Evolutionary conservation across 2,888 invertebrate genomes (phyloP).

Genomic region (Tineola bisselliella): DNA sequence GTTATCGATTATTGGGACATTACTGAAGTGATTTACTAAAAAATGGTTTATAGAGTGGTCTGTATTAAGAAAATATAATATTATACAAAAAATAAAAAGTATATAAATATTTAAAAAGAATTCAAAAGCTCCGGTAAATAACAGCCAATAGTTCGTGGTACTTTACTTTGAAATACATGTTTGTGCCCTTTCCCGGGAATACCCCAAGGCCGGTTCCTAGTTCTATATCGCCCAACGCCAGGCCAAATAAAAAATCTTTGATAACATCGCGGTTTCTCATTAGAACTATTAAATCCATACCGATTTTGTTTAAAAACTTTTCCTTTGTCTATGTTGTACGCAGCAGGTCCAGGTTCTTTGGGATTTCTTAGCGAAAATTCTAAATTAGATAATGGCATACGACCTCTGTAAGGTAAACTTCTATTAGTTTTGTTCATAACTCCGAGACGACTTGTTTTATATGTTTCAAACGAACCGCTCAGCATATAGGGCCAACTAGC

Average conservation of each 20-base stretch:
- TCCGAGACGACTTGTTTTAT: constrained; percentile 41
- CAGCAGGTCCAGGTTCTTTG: constrained; percentile 61
- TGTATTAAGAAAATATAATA: not conserved
- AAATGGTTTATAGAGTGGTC: too few relatives aligned
- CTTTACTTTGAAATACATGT: constrained; percentile 44
- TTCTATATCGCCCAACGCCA: constrained; percentile 45
- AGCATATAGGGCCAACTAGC: constrained; percentile 44
- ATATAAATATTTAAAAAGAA: constrained; percentile 25
- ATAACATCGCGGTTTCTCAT: constrained; percentile 45
- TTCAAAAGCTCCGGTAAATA: constrained; percentile 41
- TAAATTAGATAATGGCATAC: constrained; percentile 51
- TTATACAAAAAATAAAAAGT: not conserved
- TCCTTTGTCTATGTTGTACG: constrained; percentile 35
- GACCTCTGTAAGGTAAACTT: not conserved
- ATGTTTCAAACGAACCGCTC: constrained; percentile 38
- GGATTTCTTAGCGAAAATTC: constrained; percentile 55
- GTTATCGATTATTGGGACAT: too few relatives aligned
- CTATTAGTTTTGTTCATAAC: constrained; percentile 35
- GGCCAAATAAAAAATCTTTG: constrained; percentile 45
- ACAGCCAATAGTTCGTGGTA: constrained; percentile 43
- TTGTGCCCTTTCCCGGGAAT: constrained; percentile 42
- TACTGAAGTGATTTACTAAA: too few relatives aligned
- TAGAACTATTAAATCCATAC: constrained; percentile 45
- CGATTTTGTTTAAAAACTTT: constrained; percentile 31
- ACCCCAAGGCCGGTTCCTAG: constrained; percentile 24